Base-by-base conservation (phyloP, 2,113 vertebrate species). In the Patagioenas fasciata region DNA sequence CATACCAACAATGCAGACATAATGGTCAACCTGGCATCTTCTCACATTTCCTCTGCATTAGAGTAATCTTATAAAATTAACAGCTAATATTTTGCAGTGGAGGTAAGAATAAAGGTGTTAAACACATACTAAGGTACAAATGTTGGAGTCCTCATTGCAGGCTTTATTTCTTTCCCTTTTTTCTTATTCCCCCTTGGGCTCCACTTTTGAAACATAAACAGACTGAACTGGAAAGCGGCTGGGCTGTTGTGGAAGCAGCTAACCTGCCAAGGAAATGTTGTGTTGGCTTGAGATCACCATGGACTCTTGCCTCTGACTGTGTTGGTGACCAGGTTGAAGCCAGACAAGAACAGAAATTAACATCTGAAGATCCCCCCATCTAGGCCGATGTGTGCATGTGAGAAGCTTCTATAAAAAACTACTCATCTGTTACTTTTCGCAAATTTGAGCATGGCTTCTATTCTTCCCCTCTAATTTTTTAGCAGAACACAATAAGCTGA, bases 271-370 rank as follows among this genome's bases (percentile, higher is more conserved):
- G 34, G 44, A 86, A 34, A 48, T 84, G 77, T 95, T 32, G 16
- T 38, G 24, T 31, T 42, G 51, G 10, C 32, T 64, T 75, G n/a
- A 20, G 15, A 73, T 50, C 19, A 21, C 25, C 4, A 1, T 48
- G n/a, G 6, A 6, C 7, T 47, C 75, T 60, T 60, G 13, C 29
- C 20, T 67, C 29, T 60, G 29, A 61, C 8, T 0, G 0, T 58
- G 23, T 15, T 58, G 24, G 60, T 60, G 50, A 9, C 25, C 56
- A 73, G 26, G 8, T 7, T 56, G 24, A 8, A 80, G 38, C 2
- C 38, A 66, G 40, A 36, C 7, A 64, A 56, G 42, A 88, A 13
- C 14, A 67, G 40, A 78, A 47, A 20, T 48, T 26, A 56, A 5
- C 0, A 25, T 38, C 32, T 34, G n/a, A 67, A 79, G 29, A 79